Conservation (phyloP, 2,797 vertebrate genomes). For the Bradypus variegatus region DNA sequence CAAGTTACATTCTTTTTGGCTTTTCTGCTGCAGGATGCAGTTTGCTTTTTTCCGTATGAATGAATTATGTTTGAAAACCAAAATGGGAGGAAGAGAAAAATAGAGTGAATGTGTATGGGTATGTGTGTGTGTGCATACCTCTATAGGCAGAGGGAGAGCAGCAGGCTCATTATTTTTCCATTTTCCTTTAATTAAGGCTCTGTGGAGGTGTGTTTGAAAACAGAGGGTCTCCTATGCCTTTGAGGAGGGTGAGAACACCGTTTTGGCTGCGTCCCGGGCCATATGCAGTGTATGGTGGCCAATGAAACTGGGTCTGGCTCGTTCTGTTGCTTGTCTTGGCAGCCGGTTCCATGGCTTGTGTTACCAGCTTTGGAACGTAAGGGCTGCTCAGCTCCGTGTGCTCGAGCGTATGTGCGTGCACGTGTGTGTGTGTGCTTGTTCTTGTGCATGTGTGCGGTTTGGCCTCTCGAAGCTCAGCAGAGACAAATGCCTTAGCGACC, state of each 20-base stretch:
- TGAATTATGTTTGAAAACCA: slow-evolving; percentile 69
- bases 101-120: slow-evolving; percentile 36
- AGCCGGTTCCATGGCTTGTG: slow-evolving; percentile 75
- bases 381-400: slow-evolving; percentile 75
- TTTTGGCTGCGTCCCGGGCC: slow-evolving; percentile 78
- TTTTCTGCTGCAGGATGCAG: slow-evolving; percentile 61
- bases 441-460: slow-evolving; percentile 56
- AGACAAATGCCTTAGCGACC: slow-evolving; percentile 73
- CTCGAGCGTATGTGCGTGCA: slow-evolving; percentile 7
- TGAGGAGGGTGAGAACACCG: slow-evolving; percentile 80
- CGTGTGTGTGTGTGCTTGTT: not conserved
- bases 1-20: slow-evolving; percentile 69
- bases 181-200: slow-evolving; percentile 80
- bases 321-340: slow-evolving; percentile 81
- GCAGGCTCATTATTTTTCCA: slow-evolving; percentile 75
- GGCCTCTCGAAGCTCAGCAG: slow-evolving; percentile 67
- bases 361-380: slow-evolving; percentile 80
- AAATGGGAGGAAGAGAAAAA: slow-evolving; percentile 68
- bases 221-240: slow-evolving; percentile 82
- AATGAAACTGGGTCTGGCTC: slow-evolving; percentile 80
- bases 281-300: slow-evolving; percentile 80
- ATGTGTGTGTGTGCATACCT: slow-evolving; percentile 39
- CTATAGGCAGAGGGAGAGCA: slow-evolving; percentile 56
- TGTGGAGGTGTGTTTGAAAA: slow-evolving; percentile 81
- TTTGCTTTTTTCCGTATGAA: slow-evolving; percentile 66